phyloP scores from a whole-genome alignment of 1,140 invertebrate genomes.

The Drosophila sechellia region DNA sequence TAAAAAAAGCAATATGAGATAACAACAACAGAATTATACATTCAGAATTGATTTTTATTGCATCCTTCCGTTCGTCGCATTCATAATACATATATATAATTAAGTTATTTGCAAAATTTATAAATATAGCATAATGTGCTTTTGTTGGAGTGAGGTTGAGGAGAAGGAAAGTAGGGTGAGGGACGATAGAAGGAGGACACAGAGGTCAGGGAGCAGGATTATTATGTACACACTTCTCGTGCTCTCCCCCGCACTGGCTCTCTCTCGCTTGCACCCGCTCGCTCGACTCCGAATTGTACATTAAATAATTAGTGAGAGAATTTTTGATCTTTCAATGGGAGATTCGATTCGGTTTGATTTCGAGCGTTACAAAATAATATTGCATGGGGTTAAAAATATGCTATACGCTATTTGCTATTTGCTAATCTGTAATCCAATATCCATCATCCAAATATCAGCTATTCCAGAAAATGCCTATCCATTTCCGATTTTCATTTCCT shows the following conservation, averaged over 20 bases:
- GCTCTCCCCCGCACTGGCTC: slow-evolving; percentile 13
- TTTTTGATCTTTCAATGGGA: slow-evolving; percentile 32
- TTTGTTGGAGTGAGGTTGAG: slow-evolving; percentile 10
- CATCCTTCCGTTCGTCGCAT: slow-evolving; percentile 38
- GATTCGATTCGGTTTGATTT: slow-evolving; percentile 10
- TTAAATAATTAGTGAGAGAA: slow-evolving; percentile 18
- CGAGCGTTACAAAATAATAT: slow-evolving; percentile 58
- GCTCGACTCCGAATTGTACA: slow-evolving; percentile 18
- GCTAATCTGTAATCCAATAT: slow-evolving; percentile 24
- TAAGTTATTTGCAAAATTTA: slow-evolving; percentile 58
- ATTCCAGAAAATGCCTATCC: slow-evolving; percentile 35
- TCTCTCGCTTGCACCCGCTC: background rate
- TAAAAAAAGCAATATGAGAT: no score
- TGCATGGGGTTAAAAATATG: slow-evolving; percentile 8
- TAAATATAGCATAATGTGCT: slow-evolving; percentile 47
- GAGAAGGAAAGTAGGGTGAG: slow-evolving; percentile 2
- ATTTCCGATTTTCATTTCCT: slow-evolving; percentile 12
- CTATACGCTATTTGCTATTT: slow-evolving; percentile 40
- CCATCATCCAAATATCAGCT: slow-evolving; percentile 22
- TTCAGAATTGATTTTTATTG: slow-evolving; percentile 66
- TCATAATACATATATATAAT: slow-evolving; percentile 63
- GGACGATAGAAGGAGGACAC: background rate
- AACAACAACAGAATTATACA: slow-evolving; percentile 11
- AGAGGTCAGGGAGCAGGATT: slow-evolving; percentile 6
- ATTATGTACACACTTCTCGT: slow-evolving; percentile 47